phyloP scores from a whole-genome alignment of 2,113 vertebrate species.

The Pseudorhombus dupliciocellatus region DNA sequence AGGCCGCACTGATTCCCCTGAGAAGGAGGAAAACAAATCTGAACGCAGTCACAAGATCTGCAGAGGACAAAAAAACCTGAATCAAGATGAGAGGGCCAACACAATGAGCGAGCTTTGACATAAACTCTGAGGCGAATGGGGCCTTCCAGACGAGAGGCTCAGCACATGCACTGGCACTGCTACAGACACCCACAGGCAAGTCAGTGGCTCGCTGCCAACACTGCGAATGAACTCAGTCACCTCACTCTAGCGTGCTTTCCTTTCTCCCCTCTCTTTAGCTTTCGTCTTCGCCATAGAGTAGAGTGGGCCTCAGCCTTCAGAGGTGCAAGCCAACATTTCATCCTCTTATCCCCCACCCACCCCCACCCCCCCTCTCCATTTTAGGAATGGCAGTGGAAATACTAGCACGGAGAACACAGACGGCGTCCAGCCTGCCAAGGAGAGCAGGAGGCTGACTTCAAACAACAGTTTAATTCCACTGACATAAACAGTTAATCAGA shows the following conservation, averaged over 20 bases:
- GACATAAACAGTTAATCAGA: slow-evolving; percentile 62
- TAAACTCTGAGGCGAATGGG: slow-evolving; percentile 72
- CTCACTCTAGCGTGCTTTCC: slow-evolving; percentile 60
- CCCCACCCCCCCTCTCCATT: slow-evolving; percentile 62
- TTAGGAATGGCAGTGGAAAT: slow-evolving; percentile 75
- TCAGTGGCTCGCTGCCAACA: slow-evolving; percentile 75
- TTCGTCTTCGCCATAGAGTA: slow-evolving; percentile 53
- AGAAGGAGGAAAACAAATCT: slow-evolving; percentile 59
- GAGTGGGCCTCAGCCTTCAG: slow-evolving; percentile 68
- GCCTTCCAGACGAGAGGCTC: slow-evolving; percentile 80
- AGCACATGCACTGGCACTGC: slow-evolving; percentile 82
- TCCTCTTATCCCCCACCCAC: slow-evolving; percentile 53
- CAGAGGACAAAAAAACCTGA: slow-evolving; percentile 56
- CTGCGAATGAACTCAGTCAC: slow-evolving; percentile 81
- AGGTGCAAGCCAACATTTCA: slow-evolving; percentile 72
- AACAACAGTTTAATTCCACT: slow-evolving; percentile 63
- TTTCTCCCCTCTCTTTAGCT: slow-evolving; percentile 50
- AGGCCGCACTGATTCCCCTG: slow-evolving; percentile 50
- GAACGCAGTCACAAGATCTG: slow-evolving; percentile 60
- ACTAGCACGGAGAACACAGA: slow-evolving; percentile 56
- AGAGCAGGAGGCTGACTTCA: slow-evolving; percentile 66
- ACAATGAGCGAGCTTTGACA: slow-evolving; percentile 77
- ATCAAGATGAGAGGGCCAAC: slow-evolving; percentile 65
- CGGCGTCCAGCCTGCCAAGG: slow-evolving; percentile 54
- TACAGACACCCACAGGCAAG: slow-evolving; percentile 83